Evolutionary conservation across 2,113 vertebrate genomes (phyloP), one percentile per base, ranked within the genome.

Genomic region (Clupea harengus): DNA sequence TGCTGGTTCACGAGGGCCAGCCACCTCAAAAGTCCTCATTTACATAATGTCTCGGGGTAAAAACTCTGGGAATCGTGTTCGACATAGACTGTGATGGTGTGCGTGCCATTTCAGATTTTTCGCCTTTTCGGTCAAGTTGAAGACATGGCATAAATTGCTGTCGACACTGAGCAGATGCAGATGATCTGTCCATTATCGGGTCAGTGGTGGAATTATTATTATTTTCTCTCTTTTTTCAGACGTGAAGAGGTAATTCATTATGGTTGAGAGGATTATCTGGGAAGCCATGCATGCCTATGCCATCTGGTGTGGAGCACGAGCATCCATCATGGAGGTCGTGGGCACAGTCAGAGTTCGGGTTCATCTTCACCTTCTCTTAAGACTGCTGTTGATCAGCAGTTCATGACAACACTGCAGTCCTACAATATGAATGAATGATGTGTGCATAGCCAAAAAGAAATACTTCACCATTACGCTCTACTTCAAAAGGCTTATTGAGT

Each of bases 231-330:
- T 39, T 13, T 75, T 85, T 89, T 83, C 45, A 84, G 72, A 82
- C 86, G 75, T 60, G 82, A 83, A 52, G 50, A 44, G 81, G 86
- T 85, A 87, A 90, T 88, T 82, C 67, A 88, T 90, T 87, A 88
- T 81, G 83, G 85, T 88, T 87, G 50, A 85, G 87, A 57, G 87
- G 85, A 85, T 87, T 86, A 86, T 85, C 81, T 67, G 81, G 81
- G 85, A 89, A 87, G 75, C 85, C 89, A 88, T 85, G 89, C 87
- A 49, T 82, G 84, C 78, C n/a, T 45, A 57, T 49, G 78, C 88
- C 89, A 91, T 89, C 89, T 90, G 89, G 57, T 81, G 13, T 52
- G 81, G n/a, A 64, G 64, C 82, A 75, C 52, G 82, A 44, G 20
- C 57, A 85, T 85, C 46, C 80, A 82, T 46, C 25, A 44, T 10